Conservation (phyloP, 2,797 vertebrate genomes). For the Pseudopleuronectes americanus region DNA sequence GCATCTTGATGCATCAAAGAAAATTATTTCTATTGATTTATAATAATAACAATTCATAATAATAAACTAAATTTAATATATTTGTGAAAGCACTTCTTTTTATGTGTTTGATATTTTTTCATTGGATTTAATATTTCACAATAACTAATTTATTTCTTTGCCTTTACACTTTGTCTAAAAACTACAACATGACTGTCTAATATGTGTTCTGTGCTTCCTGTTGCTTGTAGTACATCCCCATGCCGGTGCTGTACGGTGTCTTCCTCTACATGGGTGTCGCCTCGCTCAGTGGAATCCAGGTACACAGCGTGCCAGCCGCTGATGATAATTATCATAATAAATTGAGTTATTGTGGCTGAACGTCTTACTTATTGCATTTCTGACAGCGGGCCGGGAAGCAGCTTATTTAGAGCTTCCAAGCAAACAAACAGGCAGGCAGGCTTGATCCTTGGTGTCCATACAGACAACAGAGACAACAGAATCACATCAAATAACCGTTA, state of each 20-base stretch:
- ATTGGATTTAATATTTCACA: too few species aligned
- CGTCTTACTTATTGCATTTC: slow-evolving; percentile 24
- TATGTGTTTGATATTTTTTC: not conserved
- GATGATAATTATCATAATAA: slow-evolving; percentile 12
- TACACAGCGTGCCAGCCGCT: slow-evolving; percentile 56
- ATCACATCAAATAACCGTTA: not conserved
- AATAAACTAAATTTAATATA: not conserved
- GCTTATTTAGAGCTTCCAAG: slow-evolving; percentile 22
- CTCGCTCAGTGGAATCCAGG: slow-evolving; percentile 95
- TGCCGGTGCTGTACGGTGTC: slow-evolving; percentile 95
- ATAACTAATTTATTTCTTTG: too few species aligned
- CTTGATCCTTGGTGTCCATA: not conserved
- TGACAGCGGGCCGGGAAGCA: not conserved
- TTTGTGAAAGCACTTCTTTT: not conserved
- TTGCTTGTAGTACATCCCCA: slow-evolving; percentile 88
- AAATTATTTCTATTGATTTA: too few species aligned
- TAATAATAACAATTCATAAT: too few species aligned
- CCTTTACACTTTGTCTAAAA: too few species aligned
- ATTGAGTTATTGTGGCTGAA: slow-evolving; percentile 12
- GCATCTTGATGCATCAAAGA: too few species aligned
- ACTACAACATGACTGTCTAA: not conserved
- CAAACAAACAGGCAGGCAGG: slow-evolving; percentile 2
- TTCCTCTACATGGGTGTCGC: slow-evolving; percentile 98
- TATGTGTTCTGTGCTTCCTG: not conserved
- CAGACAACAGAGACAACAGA: not conserved